Percentiles rank a stretch among this genome's conserved stretches.
Evolutionary conservation across 2,113 vertebrate genomes (phyloP).

Genomic region (Mormoops blainvillei): DNA sequence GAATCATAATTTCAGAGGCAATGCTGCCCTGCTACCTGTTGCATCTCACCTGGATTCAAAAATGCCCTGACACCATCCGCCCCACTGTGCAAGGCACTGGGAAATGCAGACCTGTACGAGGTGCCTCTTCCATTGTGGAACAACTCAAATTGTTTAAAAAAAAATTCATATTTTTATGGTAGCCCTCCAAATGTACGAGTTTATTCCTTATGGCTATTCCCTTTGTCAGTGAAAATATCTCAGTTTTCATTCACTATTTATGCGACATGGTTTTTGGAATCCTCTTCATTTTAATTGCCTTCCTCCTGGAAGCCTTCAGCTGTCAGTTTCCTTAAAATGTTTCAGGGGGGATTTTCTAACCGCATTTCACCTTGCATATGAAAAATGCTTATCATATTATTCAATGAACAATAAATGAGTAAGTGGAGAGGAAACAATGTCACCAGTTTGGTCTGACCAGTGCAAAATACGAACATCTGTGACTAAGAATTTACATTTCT

Average conservation of each 20-base stretch:
- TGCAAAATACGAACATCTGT: not conserved
- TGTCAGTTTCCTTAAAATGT: constrained; percentile 27
- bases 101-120: not conserved
- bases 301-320: constrained; percentile 20
- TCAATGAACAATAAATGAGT: not conserved
- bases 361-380: not conserved
- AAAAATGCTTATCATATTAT: not conserved
- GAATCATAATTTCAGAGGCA: not conserved
- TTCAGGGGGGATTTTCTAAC: not conserved
- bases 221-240: not conserved
- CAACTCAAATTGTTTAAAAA: not conserved
- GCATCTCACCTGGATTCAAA: not conserved
- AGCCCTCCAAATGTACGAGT: not conserved
- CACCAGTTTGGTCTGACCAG: not conserved
- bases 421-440: not conserved
- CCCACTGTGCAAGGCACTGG: not conserved
- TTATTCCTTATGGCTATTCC: not conserved
- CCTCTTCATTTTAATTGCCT: constrained; percentile 47
- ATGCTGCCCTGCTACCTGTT: not conserved
- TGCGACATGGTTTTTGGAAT: not conserved
- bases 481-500: not conserved
- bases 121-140: not conserved
- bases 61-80: fast-evolving
- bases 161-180: not conserved
- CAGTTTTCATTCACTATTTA: constrained; percentile 43